phyloP scores from a whole-genome alignment of 2,797 vertebrate species.

The Danionella dracula region DNA sequence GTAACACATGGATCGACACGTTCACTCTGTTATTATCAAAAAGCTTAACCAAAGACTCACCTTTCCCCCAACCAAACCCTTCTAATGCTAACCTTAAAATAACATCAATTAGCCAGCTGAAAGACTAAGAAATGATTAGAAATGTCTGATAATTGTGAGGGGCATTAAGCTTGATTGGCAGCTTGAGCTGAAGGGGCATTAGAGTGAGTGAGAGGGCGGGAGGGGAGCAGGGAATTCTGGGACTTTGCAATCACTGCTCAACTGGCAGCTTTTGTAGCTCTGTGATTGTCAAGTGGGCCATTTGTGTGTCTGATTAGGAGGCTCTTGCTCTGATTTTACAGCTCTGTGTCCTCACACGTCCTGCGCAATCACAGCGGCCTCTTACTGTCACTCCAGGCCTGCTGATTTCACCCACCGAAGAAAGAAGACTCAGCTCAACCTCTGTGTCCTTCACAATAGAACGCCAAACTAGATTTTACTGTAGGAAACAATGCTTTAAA shows the following conservation, averaged over 20 bases:
- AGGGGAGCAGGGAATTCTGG: conserved; percentile 29
- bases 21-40: neutral
- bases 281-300: conserved; percentile 87
- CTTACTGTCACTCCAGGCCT: conserved; percentile 62
- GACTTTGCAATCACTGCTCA: conserved; percentile 84
- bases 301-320: conserved; percentile 81
- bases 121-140: conserved; percentile 40
- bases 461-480: neutral
- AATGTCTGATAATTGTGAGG: conserved; percentile 37
- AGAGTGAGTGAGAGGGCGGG: conserved; percentile 23
- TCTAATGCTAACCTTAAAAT: conserved; percentile 62
- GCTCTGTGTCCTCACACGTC: conserved; percentile 63
- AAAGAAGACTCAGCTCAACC: neutral
- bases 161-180: conserved; percentile 41
- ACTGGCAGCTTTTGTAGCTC: conserved; percentile 80
- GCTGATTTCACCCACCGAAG: conserved; percentile 58
- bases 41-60: conserved; percentile 1
- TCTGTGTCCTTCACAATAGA: conserved; percentile 16
- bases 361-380: conserved; percentile 70
- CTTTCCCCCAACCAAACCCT: conserved; percentile 1
- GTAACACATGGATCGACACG: too few relatives aligned
- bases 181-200: conserved; percentile 41
- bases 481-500: conserved; percentile 15
- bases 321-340: conserved; percentile 75
- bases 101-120: conserved; percentile 65